Base-by-base conservation (phyloP, 1,140 invertebrate genomes). In the Diorhabda carinulata region DNA sequence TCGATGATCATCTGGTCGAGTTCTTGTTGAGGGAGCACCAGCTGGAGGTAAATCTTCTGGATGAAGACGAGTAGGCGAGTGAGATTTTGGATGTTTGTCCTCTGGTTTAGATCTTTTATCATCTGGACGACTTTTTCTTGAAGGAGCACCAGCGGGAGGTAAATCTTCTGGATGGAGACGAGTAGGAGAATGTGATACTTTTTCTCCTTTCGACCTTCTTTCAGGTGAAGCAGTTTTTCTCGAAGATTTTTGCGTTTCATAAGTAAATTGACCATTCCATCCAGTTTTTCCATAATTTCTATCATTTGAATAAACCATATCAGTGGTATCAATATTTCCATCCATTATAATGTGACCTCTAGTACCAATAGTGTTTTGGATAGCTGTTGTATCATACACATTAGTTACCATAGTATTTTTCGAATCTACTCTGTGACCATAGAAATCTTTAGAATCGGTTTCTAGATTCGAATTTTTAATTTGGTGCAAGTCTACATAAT, bases 211-310 rank as follows among this genome's bases (percentile, higher is more conserved):
- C 2, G 58, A 4, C 5, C 4, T 42, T 66, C 56, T 41, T 9
- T n/a, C 57, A 5, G 25, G 64, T 7, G 44, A 52, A 5, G 44
- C 0, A 4, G 6, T 52, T 52, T 65, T 64, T 61, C 70, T 72
- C 1, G 64, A 65, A 57, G 69, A 25, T 8, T 47, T 58, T 52
- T 52, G 47, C 10, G 8, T 60, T 3, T 42, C 58, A 47, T 77
- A 77, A 6, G 70, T 72, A 63, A 80, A 80, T 65, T 78, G 64
- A 6, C 79, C 79, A 71, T 79, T 80, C 79, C 79, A 80, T 10
- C 76, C 77, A 57, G 76, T 77, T 72, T 78, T 78, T 56, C 78
- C 79, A 68, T 79, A 79, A 60, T 73, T 78, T 61, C 78, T 66
- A 47, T 80, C 76, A 67, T 78, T 78, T 9, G 78, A 79, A 73